Evolutionary conservation across 2,113 vertebrate species (phyloP).

Genomic region (Pterophyllum scalare): DNA sequence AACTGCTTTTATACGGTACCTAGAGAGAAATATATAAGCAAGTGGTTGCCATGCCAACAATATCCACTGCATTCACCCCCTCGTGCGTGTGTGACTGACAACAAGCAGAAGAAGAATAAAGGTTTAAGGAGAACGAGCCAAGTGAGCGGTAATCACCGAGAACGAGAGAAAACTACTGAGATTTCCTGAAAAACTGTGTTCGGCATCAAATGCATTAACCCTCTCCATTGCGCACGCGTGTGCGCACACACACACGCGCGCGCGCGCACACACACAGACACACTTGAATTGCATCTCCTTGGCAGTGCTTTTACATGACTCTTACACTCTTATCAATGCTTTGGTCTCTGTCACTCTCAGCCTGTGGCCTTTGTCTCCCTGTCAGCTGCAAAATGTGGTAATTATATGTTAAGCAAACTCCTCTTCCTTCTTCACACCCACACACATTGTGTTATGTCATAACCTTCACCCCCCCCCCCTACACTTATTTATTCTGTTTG

Average conservation of each 20-base stretch:
- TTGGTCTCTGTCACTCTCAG: conserved; percentile 33
- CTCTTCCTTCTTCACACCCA: conserved; percentile 56
- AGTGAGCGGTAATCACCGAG: conserved; percentile 59
- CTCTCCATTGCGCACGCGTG: background rate
- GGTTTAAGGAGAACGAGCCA: conserved; percentile 21
- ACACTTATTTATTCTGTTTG: conserved; percentile 2
- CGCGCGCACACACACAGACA: background rate
- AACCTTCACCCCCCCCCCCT: conserved; percentile 13
- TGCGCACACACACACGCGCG: background rate
- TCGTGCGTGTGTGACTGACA: conserved; percentile 33
- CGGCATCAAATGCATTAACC: conserved; percentile 44
- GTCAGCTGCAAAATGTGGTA: conserved; percentile 64
- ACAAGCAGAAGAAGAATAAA: conserved; percentile 41
- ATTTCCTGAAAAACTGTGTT: conserved; percentile 44
- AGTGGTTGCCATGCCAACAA: conserved; percentile 80
- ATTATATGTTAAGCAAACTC: conserved; percentile 62
- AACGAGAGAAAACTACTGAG: conserved; percentile 39
- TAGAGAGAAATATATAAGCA: conserved; percentile 74
- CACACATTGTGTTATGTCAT: conserved; percentile 52
- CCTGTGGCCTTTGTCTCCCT: conserved; percentile 34
- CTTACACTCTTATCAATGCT: conserved; percentile 11
- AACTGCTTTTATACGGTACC: conserved; percentile 60
- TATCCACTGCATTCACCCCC: conserved; percentile 60
- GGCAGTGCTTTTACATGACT: conserved; percentile 5
- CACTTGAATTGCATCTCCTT: no score